Evolutionary conservation across 2,113 vertebrate genomes (phyloP).

Genomic region (Menura novaehollandiae): DNA sequence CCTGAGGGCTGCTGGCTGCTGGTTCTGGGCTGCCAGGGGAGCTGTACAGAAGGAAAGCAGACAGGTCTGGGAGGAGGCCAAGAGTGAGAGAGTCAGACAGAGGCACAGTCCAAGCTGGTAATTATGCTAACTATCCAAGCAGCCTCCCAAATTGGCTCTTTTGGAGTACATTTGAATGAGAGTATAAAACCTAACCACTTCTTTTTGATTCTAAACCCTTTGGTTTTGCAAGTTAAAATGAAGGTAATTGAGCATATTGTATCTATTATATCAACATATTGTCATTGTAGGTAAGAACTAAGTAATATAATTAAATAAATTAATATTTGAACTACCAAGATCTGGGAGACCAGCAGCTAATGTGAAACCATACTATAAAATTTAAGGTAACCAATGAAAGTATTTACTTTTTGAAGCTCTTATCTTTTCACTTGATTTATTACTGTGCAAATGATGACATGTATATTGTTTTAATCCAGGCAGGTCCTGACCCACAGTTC

Average conservation of each 20-base stretch:
- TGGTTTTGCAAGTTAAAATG: not conserved
- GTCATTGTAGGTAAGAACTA: not conserved
- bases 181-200: not conserved
- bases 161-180: not conserved
- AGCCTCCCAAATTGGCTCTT: not conserved
- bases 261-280: not conserved
- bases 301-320: not conserved
- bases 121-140: not conserved
- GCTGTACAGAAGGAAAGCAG: not conserved
- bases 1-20: not conserved
- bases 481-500: constrained; percentile 58
- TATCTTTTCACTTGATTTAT: not conserved
- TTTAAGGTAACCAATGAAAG: not conserved
- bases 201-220: not conserved
- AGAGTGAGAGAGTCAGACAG: not conserved
- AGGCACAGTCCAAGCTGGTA: not conserved
- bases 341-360: not conserved
- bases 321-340: not conserved
- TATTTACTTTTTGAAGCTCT: not conserved
- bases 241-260: not conserved
- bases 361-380: not conserved
- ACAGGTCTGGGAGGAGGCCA: not conserved
- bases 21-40: not conserved
- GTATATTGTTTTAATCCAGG: constrained; percentile 59
- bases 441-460: not conserved